Conservation (phyloP, 2,797 vertebrate species). For the Tokudaia muenninki region DNA sequence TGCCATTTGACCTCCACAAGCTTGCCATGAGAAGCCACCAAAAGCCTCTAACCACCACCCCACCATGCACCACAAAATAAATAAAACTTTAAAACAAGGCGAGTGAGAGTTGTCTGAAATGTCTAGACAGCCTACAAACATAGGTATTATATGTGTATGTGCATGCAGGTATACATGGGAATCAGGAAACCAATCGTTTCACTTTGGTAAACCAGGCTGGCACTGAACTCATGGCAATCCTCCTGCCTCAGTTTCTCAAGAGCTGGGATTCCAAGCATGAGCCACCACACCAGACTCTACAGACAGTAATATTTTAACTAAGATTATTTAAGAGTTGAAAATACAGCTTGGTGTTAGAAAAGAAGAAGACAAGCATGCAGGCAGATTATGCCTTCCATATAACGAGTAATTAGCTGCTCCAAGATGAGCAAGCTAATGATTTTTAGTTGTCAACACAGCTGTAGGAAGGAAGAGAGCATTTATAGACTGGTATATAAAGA, state of each 20-base stretch:
- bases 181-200: background rate
- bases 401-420: slow-evolving; percentile 11
- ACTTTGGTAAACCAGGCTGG: background rate
- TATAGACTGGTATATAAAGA: background rate
- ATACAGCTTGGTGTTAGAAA: background rate
- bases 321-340: slow-evolving; percentile 54
- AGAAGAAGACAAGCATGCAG: background rate
- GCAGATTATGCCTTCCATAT: slow-evolving; percentile 17
- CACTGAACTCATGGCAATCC: background rate
- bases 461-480: slow-evolving; percentile 40
- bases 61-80: background rate
- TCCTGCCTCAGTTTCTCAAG: background rate
- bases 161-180: background rate
- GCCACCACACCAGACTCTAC: background rate
- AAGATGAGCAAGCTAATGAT: slow-evolving; percentile 45
- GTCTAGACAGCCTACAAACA: background rate
- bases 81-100: slow-evolving; percentile 48
- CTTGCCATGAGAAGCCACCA: background rate
- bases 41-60: background rate
- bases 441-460: slow-evolving; percentile 60
- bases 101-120: slow-evolving; percentile 17
- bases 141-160: background rate
- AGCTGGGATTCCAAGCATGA: background rate
- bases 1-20: background rate
- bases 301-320: slow-evolving; percentile 36